phyloP scores from a whole-genome alignment of 2,888 invertebrate species.

The Barypeithes pellucidus region DNA sequence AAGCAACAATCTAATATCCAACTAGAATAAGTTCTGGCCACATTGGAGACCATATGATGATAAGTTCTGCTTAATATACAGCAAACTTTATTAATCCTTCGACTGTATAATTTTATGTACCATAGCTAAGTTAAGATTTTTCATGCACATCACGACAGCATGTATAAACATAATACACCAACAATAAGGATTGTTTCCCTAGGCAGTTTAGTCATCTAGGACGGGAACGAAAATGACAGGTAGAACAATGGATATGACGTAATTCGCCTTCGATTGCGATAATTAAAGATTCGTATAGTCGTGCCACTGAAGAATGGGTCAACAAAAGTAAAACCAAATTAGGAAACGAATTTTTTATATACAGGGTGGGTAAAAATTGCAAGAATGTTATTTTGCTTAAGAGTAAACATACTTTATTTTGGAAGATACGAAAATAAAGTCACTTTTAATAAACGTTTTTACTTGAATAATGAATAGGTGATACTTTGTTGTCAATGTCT shows the following conservation, averaged over 20 bases:
- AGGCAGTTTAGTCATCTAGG: conserved; percentile 58
- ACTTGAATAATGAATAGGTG: no score
- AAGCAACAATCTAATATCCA: no score
- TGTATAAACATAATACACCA: background rate
- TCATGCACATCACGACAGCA: conserved; percentile 31
- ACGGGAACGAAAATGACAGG: conserved; percentile 63
- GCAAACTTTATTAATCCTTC: no score
- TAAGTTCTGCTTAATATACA: no score
- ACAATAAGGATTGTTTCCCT: conserved; percentile 36
- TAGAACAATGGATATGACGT: conserved; percentile 60
- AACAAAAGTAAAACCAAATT: conserved; percentile 27
- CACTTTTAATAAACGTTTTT: no score
- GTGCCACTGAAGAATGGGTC: conserved; percentile 29
- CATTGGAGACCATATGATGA: no score
- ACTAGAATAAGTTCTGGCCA: no score
- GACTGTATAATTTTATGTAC: background rate
- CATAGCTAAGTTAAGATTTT: conserved; percentile 31
- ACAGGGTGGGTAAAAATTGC: no score
- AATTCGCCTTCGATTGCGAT: conserved; percentile 31
- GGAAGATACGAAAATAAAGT: no score
- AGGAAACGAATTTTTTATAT: conserved; percentile 18
- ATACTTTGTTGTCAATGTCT: no score
- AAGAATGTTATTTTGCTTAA: no score
- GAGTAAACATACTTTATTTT: no score
- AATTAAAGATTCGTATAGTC: conserved; percentile 35